Evolutionary conservation across 2,888 invertebrate species (phyloP).

Genomic region (Drosophila merina): DNA sequence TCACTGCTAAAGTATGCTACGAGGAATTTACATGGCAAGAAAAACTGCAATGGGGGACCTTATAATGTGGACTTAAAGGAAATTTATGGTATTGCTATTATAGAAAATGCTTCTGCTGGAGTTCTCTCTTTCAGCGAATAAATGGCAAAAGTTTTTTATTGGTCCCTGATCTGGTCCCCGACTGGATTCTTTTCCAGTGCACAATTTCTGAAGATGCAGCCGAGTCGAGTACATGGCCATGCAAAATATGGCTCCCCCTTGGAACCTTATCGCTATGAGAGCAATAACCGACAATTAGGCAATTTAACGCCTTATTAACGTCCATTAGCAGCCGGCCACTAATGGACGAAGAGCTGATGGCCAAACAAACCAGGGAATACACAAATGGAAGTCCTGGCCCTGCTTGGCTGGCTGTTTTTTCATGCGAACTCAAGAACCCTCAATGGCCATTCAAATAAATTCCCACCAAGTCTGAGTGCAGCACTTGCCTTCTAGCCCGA

Average conservation of each 20-base stretch:
- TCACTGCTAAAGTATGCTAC: slow-evolving; percentile 6
- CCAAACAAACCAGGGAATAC: slow-evolving; percentile 3
- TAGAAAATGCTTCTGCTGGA: no score
- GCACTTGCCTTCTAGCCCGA: slow-evolving; percentile 3
- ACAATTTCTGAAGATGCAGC: slow-evolving; percentile 3
- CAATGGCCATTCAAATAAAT: slow-evolving; percentile 39
- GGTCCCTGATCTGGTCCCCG: neutral
- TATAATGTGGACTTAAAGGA: neutral
- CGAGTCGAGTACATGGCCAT: slow-evolving; percentile 9
- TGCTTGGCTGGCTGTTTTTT: neutral
- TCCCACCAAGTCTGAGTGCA: slow-evolving; percentile 25
- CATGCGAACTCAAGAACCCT: slow-evolving; percentile 21
- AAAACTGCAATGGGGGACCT: neutral
- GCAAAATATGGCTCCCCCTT: slow-evolving; percentile 33
- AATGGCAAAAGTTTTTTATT: no score
- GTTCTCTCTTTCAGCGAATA: neutral
- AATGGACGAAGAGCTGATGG: slow-evolving; percentile 15
- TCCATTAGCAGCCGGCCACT: slow-evolving; percentile 34
- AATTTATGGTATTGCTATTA: neutral
- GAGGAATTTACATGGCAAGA: slow-evolving; percentile 4
- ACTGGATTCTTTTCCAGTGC: slow-evolving; percentile 9
- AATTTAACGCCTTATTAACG: slow-evolving; percentile 76
- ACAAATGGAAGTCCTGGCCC: neutral
- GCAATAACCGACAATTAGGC: slow-evolving; percentile 69
- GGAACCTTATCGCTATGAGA: slow-evolving; percentile 17